A percentile compares a stretch with the other conserved stretches of the same genome.
These are phyloP conservation scores for Tetramorium parvispinum DNA, from an alignment of 1,140 invertebrate genomes.

Conservation along the genomic window DNA sequence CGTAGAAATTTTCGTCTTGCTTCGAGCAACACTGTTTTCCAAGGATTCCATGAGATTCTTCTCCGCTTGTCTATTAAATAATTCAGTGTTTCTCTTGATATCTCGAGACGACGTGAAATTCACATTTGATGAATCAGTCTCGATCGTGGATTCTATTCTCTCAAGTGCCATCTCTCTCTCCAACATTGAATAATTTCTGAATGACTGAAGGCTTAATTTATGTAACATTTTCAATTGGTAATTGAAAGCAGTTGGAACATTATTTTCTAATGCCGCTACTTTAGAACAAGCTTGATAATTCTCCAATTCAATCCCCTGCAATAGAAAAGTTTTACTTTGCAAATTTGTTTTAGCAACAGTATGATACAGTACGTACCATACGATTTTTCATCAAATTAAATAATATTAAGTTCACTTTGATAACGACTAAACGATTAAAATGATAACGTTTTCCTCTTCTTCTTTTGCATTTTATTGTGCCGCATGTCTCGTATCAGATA, in stretches of 20 bases:
- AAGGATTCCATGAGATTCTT: slow-evolving; percentile 82
- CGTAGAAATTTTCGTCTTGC: slow-evolving; percentile 82
- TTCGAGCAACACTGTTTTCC: slow-evolving; percentile 79
- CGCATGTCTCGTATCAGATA: not conserved
- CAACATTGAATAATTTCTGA: not conserved
- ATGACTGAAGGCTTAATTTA: slow-evolving; percentile 60
- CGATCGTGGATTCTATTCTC: not conserved
- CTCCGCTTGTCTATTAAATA: slow-evolving; percentile 83
- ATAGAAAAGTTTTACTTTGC: slow-evolving; percentile 1
- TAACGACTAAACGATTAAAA: slow-evolving; percentile 9
- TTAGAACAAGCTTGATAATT: slow-evolving; percentile 86
- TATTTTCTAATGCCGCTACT: slow-evolving; percentile 83
- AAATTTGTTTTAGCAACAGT: not conserved
- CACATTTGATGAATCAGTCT: not conserved
- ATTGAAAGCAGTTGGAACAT: slow-evolving; percentile 81
- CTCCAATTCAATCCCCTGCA: slow-evolving; percentile 80
- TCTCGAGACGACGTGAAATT: slow-evolving; percentile 31
- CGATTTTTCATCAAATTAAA: not conserved
- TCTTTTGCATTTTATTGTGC: not conserved
- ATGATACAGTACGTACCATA: not conserved
- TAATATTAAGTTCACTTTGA: no score
- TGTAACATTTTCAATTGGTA: slow-evolving; percentile 84
- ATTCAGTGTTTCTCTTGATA: slow-evolving; percentile 73
- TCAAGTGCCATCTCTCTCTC: not conserved
- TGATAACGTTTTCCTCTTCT: not conserved